Evolutionary conservation across 2,888 invertebrate species (phyloP).

Genomic region (Nezara viridula): DNA sequence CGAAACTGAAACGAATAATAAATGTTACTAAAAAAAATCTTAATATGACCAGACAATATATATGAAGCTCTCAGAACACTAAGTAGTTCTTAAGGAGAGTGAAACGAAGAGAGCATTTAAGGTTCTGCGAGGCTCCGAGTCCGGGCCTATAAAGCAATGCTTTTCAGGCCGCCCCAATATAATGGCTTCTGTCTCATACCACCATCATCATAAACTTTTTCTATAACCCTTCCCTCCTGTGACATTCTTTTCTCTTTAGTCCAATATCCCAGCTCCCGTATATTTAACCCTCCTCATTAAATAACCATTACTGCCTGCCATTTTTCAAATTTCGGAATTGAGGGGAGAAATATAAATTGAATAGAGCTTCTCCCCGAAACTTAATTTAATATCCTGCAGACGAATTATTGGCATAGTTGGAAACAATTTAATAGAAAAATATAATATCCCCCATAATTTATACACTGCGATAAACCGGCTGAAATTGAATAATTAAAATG

Average conservation of each 20-base stretch:
- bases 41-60: background rate
- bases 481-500: too few relatives aligned
- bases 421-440: background rate
- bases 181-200: conserved; percentile 14
- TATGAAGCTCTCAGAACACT: background rate
- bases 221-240: conserved; percentile 38
- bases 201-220: conserved; percentile 37
- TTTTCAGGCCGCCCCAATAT: conserved; percentile 2
- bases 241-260: conserved; percentile 43
- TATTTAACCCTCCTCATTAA: conserved; percentile 43
- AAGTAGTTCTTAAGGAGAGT: background rate
- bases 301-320: conserved; percentile 31
- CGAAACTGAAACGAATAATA: background rate
- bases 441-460: background rate
- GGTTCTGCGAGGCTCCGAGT: background rate
- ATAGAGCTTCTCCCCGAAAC: background rate
- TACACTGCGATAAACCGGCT: background rate
- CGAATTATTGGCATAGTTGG: conserved; percentile 15
- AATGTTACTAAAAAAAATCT: background rate
- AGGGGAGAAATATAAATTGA: conserved; percentile 38
- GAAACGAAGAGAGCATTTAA: background rate
- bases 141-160: conserved; percentile 33
- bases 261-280: conserved; percentile 32
- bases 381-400: background rate
- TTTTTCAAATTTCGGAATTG: conserved; percentile 32